Evolutionary conservation across 2,113 vertebrate genomes (phyloP).

Genomic region (Chunga burmeisteri): DNA sequence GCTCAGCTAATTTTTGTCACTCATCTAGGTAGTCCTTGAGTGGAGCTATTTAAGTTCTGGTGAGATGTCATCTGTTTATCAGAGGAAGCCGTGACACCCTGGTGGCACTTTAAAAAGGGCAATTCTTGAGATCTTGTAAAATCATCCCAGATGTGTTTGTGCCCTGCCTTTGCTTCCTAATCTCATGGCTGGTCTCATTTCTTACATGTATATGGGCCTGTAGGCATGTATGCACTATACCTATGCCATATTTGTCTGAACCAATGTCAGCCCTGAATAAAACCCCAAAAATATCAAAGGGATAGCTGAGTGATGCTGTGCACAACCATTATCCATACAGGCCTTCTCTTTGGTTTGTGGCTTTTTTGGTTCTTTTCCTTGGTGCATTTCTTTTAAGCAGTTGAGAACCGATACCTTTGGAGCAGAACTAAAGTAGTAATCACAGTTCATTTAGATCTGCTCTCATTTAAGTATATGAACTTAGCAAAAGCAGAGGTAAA

Average conservation of each 20-base stretch:
- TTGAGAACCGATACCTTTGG: neutral
- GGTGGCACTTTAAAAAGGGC: neutral
- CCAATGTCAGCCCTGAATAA: neutral
- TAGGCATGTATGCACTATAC: neutral
- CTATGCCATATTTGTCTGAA: neutral
- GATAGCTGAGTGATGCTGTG: too few relatives aligned
- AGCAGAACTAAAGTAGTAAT: neutral
- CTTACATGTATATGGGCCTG: neutral
- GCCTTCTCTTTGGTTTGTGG: neutral
- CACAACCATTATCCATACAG: neutral
- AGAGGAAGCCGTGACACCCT: neutral
- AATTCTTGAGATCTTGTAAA: neutral
- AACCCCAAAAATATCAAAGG: neutral
- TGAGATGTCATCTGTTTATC: constrained; percentile 8
- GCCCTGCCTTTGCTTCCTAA: neutral
- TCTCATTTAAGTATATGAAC: neutral
- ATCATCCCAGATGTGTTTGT: neutral
- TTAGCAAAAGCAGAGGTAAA: neutral
- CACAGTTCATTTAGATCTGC: neutral
- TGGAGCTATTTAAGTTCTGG: constrained; percentile 27
- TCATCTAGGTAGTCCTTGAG: constrained; percentile 23
- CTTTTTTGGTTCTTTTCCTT: neutral
- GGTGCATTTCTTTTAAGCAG: neutral
- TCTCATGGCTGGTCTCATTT: neutral
- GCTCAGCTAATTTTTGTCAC: constrained; percentile 48